These are phyloP conservation scores for Crocuta crocuta DNA, from an alignment of 2,113 vertebrate species.

Conservation along the genomic window DNA sequence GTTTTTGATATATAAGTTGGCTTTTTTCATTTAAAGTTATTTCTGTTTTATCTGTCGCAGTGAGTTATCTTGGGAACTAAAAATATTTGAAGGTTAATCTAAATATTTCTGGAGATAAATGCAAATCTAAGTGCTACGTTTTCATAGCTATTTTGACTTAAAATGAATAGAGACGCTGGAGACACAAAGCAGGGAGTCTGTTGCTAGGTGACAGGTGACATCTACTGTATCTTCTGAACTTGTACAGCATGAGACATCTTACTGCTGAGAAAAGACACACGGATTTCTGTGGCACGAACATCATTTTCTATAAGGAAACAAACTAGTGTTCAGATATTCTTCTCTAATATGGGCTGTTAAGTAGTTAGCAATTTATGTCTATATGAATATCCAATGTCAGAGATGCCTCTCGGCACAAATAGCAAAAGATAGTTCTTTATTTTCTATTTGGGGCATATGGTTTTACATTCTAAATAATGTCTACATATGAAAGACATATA, in stretches of 20 bases:
- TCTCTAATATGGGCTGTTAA: not conserved
- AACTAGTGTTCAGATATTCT: not conserved
- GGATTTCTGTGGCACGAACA: not conserved
- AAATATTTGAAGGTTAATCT: slow-evolving; percentile 78
- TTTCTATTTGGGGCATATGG: not conserved
- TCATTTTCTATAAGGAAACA: not conserved
- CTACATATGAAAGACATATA: not conserved
- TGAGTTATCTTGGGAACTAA: slow-evolving; percentile 67
- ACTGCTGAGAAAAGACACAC: slow-evolving; percentile 8
- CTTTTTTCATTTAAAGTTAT: slow-evolving; percentile 56
- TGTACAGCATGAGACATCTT: slow-evolving; percentile 76
- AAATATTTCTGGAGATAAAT: slow-evolving; percentile 84
- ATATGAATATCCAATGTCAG: not conserved
- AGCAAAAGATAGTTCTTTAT: not conserved
- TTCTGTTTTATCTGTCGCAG: slow-evolving; percentile 50
- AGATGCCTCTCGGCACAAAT: not conserved
- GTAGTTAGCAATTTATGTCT: not conserved
- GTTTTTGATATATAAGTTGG: not conserved
- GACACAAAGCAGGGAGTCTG: slow-evolving; percentile 72
- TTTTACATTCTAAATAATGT: not conserved
- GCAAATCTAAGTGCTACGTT: slow-evolving; percentile 78
- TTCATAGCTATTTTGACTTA: slow-evolving; percentile 79
- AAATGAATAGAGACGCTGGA: slow-evolving; percentile 78
- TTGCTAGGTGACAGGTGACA: slow-evolving; percentile 86
- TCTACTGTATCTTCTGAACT: slow-evolving; percentile 73